A percentile compares a stretch with the other conserved stretches of the same genome.
Evolutionary conservation across 1,140 invertebrate species (phyloP).

Genomic region (Drosophila navojoa): DNA sequence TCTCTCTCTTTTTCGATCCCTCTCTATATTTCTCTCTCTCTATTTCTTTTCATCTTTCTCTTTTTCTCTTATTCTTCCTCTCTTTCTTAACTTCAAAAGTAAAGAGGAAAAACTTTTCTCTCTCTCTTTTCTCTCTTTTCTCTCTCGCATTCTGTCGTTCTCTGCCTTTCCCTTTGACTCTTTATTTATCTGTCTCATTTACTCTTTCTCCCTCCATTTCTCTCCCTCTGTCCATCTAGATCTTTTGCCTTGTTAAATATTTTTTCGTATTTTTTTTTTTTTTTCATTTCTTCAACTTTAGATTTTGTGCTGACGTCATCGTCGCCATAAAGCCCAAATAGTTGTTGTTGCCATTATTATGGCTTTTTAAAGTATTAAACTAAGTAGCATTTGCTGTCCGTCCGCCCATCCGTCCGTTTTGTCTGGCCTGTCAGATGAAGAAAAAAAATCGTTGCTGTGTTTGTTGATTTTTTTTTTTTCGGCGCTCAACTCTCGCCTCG

Average conservation of each 20-base stretch:
- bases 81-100: no score
- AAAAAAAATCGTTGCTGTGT: not conserved
- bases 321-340: slow-evolving; percentile 35
- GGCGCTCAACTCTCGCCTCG: slow-evolving; percentile 51
- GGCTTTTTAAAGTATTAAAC: slow-evolving; percentile 76
- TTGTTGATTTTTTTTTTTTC: slow-evolving; percentile 6
- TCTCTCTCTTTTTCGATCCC: no score
- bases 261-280: slow-evolving; percentile 43
- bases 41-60: no score
- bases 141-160: no score
- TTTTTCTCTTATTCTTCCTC: no score
- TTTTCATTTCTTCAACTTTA: not conserved
- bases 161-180: no score
- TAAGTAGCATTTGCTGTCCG: slow-evolving; percentile 56
- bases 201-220: not conserved
- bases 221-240: not conserved
- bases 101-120: no score
- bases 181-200: no score
- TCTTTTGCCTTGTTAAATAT: not conserved
- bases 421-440: not conserved
- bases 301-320: slow-evolving; percentile 58
- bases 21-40: no score
- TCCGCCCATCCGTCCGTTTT: not conserved
- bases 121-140: no score
- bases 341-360: slow-evolving; percentile 53